Evolutionary conservation across 1,140 invertebrate genomes (phyloP).

Genomic region (Sycobia sp.): DNA sequence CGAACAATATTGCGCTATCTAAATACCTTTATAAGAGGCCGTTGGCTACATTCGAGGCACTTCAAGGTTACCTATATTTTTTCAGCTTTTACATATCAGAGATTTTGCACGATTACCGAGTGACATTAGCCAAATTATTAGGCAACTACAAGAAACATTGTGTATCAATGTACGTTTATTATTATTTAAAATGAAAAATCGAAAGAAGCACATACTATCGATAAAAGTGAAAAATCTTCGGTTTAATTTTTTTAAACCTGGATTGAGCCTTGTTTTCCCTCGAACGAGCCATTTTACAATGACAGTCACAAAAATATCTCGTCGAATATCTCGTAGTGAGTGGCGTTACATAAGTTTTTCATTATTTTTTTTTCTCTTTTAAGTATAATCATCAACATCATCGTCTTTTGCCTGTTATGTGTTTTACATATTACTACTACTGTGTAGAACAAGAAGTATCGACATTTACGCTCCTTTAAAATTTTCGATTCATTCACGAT

Average conservation of each 20-base stretch:
- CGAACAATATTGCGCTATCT: constrained; percentile 54
- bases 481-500: constrained; percentile 27
- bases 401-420: constrained; percentile 29
- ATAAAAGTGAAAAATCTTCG: constrained; percentile 33
- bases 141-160: constrained; percentile 12
- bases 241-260: neutral
- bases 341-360: constrained; percentile 32
- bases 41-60: constrained; percentile 37
- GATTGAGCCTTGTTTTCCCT: constrained; percentile 23
- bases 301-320: constrained; percentile 59
- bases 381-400: constrained; percentile 29
- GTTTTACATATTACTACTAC: neutral
- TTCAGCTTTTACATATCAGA: neutral
- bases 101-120: constrained; percentile 30
- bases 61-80: constrained; percentile 25
- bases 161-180: constrained; percentile 5
- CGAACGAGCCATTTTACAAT: constrained; percentile 38
- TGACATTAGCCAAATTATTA: constrained; percentile 17
- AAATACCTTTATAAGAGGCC: constrained; percentile 53
- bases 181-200: constrained; percentile 1
- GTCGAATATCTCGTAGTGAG: constrained; percentile 41
- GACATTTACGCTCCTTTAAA: constrained; percentile 3
- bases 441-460: constrained; percentile 6
- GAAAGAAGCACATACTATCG: constrained; percentile 22
- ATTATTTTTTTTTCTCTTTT: constrained; percentile 27